phyloP scores from a whole-genome alignment of 2,113 vertebrate species.

The Tiliqua scincoides region DNA sequence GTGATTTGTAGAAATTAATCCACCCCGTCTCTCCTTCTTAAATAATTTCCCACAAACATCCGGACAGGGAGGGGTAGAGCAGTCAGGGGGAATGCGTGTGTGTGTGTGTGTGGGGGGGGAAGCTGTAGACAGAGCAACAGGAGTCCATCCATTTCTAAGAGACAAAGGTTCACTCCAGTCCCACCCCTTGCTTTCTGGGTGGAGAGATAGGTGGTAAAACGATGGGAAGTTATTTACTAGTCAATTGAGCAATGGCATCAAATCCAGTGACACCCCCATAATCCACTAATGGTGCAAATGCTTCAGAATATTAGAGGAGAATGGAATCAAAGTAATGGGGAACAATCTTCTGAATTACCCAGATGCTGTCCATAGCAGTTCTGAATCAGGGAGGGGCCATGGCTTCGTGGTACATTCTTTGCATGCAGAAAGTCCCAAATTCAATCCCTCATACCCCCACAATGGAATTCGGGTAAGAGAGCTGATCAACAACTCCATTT shows the following conservation, averaged over 20 bases:
- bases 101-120: neutral
- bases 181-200: conserved; percentile 27
- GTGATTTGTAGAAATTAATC: conserved; percentile 39
- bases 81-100: neutral
- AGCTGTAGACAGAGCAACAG: neutral
- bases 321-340: conserved; percentile 66
- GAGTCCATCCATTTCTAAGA: conserved; percentile 20
- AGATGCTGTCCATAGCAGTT: conserved; percentile 25
- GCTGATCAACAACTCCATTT: no score
- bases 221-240: conserved; percentile 62
- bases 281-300: conserved; percentile 60
- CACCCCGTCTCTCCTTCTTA: neutral
- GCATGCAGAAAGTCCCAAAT: no score
- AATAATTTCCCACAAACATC: neutral
- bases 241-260: conserved; percentile 53
- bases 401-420: no score
- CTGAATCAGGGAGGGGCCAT: neutral
- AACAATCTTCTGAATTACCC: conserved; percentile 56
- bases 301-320: conserved; percentile 58
- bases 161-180: neutral
- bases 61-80: neutral
- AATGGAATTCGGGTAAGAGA: no score
- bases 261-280: conserved; percentile 52
- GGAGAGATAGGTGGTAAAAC: conserved; percentile 11
- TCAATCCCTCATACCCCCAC: no score